A percentile compares a stretch with the other conserved stretches of the same genome.
Conservation (phyloP, 2,888 invertebrate species). For the Orthosia incerta region DNA sequence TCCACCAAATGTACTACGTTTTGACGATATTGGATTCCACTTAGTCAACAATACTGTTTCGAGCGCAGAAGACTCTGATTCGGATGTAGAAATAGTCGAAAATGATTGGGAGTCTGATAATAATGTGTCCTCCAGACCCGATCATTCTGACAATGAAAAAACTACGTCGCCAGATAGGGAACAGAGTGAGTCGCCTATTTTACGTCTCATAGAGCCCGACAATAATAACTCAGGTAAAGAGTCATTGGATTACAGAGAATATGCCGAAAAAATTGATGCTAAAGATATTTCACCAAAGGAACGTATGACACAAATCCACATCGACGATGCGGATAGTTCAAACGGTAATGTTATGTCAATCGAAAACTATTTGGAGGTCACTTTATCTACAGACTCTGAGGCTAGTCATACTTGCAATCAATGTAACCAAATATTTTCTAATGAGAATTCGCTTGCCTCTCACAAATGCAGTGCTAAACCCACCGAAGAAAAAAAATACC, state of each 20-base stretch:
- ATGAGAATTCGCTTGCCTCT: slow-evolving; percentile 84
- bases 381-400: slow-evolving; percentile 89
- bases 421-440: slow-evolving; percentile 89
- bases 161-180: slow-evolving; percentile 85
- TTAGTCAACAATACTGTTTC: slow-evolving; percentile 87
- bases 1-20: slow-evolving; percentile 89
- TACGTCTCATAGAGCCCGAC: slow-evolving; percentile 88
- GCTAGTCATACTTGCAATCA: slow-evolving; percentile 89
- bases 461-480: slow-evolving; percentile 88
- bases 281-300: slow-evolving; percentile 85
- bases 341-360: slow-evolving; percentile 90
- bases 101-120: slow-evolving; percentile 90
- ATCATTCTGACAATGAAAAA: slow-evolving; percentile 88
- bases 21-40: slow-evolving; percentile 90
- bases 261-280: slow-evolving; percentile 84
- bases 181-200: slow-evolving; percentile 86
- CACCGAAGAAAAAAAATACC: slow-evolving; percentile 88
- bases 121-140: slow-evolving; percentile 86
- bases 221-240: slow-evolving; percentile 87
- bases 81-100: slow-evolving; percentile 90
- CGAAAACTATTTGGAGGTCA: slow-evolving; percentile 90
- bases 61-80: slow-evolving; percentile 89
- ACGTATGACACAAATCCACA: slow-evolving; percentile 79
- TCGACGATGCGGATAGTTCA: slow-evolving; percentile 87
- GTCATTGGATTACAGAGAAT: slow-evolving; percentile 84